Percentiles rank a stretch among this genome's conserved stretches.
phyloP scores from a whole-genome alignment of 2,113 vertebrate species.

The Chlamydotis undulata region DNA sequence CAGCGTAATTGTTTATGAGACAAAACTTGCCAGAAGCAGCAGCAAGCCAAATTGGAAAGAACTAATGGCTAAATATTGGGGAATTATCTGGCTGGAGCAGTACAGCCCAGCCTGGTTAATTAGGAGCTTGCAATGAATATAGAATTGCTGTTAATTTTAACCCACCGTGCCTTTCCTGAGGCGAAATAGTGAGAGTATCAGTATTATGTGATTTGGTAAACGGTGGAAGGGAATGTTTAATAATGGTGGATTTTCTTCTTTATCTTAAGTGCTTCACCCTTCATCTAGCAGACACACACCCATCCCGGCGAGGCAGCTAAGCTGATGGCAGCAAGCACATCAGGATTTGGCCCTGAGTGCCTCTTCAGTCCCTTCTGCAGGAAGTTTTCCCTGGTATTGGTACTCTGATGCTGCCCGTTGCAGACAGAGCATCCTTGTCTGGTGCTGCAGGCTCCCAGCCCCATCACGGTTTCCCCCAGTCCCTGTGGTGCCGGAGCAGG shows the following conservation, averaged over 20 bases:
- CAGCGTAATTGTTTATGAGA: constrained; percentile 49
- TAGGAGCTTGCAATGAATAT: constrained; percentile 38
- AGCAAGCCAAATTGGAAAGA: constrained; percentile 51
- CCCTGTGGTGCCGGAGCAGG: not conserved
- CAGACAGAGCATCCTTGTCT: not conserved
- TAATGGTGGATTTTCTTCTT: constrained; percentile 18
- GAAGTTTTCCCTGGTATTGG: not conserved
- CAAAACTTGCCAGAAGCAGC: constrained; percentile 47
- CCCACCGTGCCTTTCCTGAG: not conserved
- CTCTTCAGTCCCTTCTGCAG: not conserved
- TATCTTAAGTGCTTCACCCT: not conserved
- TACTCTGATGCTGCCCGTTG: not conserved
- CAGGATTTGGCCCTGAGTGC: not conserved
- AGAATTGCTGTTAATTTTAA: constrained; percentile 39
- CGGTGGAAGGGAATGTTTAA: not conserved
- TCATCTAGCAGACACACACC: not conserved
- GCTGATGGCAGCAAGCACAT: not conserved
- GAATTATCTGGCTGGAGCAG: constrained; percentile 53
- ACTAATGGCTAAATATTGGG: constrained; percentile 46
- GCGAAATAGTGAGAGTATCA: not conserved
- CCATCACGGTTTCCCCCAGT: accelerated
- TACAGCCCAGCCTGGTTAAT: constrained; percentile 6
- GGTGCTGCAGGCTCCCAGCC: not conserved
- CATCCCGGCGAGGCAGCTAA: accelerated
- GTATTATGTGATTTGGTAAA: constrained; percentile 16